Evolutionary conservation across 2,888 invertebrate genomes (phyloP).

Genomic region (Acanthosepion lycidas): DNA sequence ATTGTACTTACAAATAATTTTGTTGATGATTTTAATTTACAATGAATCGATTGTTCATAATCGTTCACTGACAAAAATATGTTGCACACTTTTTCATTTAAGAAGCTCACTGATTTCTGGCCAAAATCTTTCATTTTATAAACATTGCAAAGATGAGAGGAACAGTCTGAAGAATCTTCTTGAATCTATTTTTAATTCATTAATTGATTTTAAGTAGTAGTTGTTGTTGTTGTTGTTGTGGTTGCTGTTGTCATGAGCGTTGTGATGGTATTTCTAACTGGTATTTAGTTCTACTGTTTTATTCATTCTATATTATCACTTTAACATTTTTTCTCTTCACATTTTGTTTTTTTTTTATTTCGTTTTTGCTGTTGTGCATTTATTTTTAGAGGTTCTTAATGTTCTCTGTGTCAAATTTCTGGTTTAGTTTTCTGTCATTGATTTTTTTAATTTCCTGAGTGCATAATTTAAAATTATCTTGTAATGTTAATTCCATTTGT

Average conservation of each 20-base stretch:
- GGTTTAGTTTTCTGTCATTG: not conserved
- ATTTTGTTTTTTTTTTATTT: not conserved
- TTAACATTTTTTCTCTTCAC: not conserved
- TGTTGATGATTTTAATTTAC: not conserved
- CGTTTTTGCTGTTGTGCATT: not conserved
- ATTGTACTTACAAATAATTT: too few species aligned
- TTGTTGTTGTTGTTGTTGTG: not conserved
- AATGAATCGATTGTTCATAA: not conserved
- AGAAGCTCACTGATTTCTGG: not conserved
- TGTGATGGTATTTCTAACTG: not conserved
- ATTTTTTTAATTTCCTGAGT: not conserved
- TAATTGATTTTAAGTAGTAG: not conserved
- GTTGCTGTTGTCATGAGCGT: not conserved
- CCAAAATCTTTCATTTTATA: not conserved
- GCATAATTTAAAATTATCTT: too few species aligned
- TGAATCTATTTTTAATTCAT: not conserved
- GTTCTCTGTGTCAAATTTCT: constrained; percentile 21
- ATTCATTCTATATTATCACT: not conserved
- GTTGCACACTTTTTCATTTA: not conserved
- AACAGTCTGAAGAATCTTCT: not conserved
- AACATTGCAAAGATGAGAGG: not conserved
- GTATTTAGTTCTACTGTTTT: not conserved
- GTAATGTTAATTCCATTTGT: too few species aligned
- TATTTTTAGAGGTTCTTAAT: not conserved
- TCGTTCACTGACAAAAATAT: not conserved